Percentiles rank a stretch among this genome's conserved stretches.
Conservation (phyloP, 2,113 vertebrate genomes). For the Sinocyclocheilus anophthalmus region DNA sequence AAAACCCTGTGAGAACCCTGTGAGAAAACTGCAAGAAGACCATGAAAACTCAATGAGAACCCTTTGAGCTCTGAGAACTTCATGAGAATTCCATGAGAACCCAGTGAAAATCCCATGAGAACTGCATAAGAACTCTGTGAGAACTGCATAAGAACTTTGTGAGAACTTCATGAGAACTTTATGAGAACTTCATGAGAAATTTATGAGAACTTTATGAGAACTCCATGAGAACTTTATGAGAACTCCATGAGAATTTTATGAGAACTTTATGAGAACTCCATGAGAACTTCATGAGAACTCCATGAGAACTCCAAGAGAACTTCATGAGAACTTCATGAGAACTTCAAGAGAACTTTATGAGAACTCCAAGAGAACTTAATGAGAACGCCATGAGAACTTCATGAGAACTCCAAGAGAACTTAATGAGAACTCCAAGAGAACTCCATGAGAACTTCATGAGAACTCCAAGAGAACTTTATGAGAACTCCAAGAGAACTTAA, state of each 20-base stretch:
- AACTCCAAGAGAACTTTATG: too few relatives aligned
- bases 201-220: not conserved
- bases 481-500: not conserved
- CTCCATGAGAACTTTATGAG: not conserved
- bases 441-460: too few relatives aligned
- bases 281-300: not conserved
- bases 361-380: not conserved
- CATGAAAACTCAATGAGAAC: not conserved
- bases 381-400: too few relatives aligned
- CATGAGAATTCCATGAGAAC: not conserved
- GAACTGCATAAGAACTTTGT: not conserved
- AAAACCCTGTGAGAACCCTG: not conserved
- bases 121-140: not conserved
- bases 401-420: not conserved
- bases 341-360: accelerated
- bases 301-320: not conserved
- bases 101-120: not conserved
- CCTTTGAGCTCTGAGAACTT: not conserved
- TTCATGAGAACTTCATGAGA: accelerated
- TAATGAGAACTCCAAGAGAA: accelerated
- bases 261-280: not conserved
- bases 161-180: not conserved
- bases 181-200: too few relatives aligned
- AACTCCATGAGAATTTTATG: not conserved
- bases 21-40: not conserved